Conservation (phyloP, 2,888 invertebrate species). For the Nymphalis c-album region DNA sequence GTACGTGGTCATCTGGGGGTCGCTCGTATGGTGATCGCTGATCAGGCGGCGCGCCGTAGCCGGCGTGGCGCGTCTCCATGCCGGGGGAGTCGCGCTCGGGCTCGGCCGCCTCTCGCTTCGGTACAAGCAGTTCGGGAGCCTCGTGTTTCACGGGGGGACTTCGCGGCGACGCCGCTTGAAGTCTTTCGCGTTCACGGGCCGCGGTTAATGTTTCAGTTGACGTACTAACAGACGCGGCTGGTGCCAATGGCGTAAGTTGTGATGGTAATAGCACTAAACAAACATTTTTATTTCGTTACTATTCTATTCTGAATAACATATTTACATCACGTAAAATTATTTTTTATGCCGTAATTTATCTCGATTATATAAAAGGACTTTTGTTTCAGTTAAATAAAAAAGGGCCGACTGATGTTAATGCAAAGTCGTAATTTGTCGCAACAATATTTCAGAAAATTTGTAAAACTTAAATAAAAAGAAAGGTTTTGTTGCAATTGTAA, state of each 20-base stretch:
- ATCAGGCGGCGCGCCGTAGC: conserved; percentile 85
- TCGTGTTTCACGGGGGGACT: conserved; percentile 75
- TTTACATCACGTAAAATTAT: no score
- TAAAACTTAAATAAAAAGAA: no score
- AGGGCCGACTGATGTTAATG: no score
- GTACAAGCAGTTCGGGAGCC: conserved; percentile 82
- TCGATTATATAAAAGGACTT: no score
- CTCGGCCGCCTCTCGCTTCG: conserved; percentile 84
- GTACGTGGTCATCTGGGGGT: conserved; percentile 82
- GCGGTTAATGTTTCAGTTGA: conserved; percentile 46
- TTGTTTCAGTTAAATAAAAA: no score
- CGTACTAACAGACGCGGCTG: conserved; percentile 41
- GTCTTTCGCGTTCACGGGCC: conserved; percentile 47
- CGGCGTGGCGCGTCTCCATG: conserved; percentile 85
- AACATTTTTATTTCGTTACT: not conserved
- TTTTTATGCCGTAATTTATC: no score
- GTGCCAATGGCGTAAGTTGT: conserved; percentile 43
- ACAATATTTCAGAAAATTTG: not conserved
- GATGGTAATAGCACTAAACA: conserved; percentile 51
- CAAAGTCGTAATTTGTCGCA: not conserved
- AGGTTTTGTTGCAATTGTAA: no score
- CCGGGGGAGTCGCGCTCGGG: conserved; percentile 87
- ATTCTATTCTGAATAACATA: not conserved
- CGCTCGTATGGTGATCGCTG: conserved; percentile 86
- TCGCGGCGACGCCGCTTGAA: conserved; percentile 57